Evolutionary conservation across 2,888 invertebrate genomes (phyloP), one percentile per base, ranked within the genome.

Genomic region (Drosophila diplacantha): DNA sequence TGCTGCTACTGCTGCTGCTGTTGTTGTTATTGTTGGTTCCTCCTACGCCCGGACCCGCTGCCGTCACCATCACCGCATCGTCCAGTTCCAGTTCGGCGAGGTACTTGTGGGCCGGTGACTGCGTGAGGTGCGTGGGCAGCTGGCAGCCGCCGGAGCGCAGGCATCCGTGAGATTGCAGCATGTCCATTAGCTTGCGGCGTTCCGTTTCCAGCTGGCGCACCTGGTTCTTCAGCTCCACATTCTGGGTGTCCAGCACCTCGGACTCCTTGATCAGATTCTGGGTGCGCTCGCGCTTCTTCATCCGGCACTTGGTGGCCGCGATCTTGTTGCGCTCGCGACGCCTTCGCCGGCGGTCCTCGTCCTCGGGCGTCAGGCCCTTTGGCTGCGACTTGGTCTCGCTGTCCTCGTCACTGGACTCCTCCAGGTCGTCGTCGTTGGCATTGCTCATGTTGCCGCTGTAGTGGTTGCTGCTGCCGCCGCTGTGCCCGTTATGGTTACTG

Each of bases 291-390:
- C 96, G 93, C 88, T 97, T 97, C 91, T 97, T 97, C 91, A 96
- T 92, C 73, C 97, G 92, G 86, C 97, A 97, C 88, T 97, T 97
- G 12, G 97, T 97, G 62, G 97, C 97, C 52, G 97, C 97, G 72
- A 97, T 95, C 90, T 97, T 97, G 89, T 97, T 97, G 76, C 96
- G 91, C 89, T 97, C 97, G 81, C 97, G 92, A 84, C 97, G 91
- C 59, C 96, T 91, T 63, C 94, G 90, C 59, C 96, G 91, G 34
- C 96, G 91, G 85, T 96, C 96, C 89, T 96, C 96, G 85, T 96
- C 96, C 90, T 96, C 96, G 49, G 95, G 94, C 11, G 97, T 96
- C 73, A 96, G 89, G 81, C 91, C 91, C 73, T 87, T 85, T 1
- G 82, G 75, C 29, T 78, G 81, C n/a, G 87, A 86, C 65, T 89